Conservation (phyloP, 2,888 invertebrate genomes). For the Athetis lepigone region DNA sequence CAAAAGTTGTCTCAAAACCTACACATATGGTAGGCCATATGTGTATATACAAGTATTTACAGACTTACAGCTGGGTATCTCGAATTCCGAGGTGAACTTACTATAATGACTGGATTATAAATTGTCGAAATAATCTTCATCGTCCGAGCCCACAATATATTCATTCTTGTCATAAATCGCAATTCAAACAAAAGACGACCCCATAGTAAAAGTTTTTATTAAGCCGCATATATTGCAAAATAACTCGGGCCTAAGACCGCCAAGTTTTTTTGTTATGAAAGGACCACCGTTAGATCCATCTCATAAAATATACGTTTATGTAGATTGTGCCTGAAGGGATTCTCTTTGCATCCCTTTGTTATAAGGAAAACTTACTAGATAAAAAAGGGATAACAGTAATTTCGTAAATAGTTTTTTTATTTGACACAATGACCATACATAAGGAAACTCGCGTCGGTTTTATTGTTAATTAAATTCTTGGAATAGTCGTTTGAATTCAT, state of each 20-base stretch:
- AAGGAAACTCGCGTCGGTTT: not conserved
- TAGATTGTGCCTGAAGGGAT: constrained; percentile 9
- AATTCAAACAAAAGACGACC: constrained; percentile 16
- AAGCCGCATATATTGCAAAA: constrained; percentile 19
- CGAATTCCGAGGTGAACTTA: too few relatives aligned
- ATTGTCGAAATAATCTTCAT: not conserved
- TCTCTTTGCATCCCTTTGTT: constrained; percentile 25
- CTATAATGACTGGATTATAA: too few relatives aligned
- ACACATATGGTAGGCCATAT: too few relatives aligned
- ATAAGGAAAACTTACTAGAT: constrained; percentile 2
- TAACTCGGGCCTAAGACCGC: constrained; percentile 12
- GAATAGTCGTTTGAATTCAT: not conserved
- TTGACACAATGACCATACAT: not conserved
- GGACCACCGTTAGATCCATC: constrained; percentile 13
- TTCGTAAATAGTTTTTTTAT: constrained; percentile 9
- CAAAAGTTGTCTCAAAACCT: too few relatives aligned
- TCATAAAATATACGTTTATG: constrained; percentile 37
- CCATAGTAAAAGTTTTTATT: constrained; percentile 32
- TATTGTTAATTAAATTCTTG: not conserved
- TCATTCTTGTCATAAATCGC: not conserved
- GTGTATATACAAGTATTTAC: too few relatives aligned
- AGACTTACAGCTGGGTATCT: too few relatives aligned
- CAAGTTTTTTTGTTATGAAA: constrained; percentile 36
- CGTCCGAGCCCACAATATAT: not conserved
- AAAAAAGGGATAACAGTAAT: constrained; percentile 10